phyloP scores from a whole-genome alignment of 2,113 vertebrate species.

The Bubo bubo region DNA sequence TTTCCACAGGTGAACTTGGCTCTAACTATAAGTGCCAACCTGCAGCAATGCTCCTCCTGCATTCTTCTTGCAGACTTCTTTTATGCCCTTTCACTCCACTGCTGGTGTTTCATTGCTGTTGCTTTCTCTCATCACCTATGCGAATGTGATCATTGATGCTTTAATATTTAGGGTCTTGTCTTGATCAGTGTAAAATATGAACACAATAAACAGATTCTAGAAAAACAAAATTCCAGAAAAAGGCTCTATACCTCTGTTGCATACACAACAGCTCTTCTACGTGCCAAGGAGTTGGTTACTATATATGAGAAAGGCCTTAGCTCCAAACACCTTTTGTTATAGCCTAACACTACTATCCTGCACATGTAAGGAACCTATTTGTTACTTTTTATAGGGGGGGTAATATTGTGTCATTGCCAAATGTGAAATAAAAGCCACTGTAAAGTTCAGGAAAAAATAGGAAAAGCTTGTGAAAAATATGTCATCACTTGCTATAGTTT shows the following conservation, averaged over 20 bases:
- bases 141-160: not conserved
- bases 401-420: not conserved
- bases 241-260: not conserved
- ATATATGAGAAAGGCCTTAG: not conserved
- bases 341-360: rapidly evolving
- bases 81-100: not conserved
- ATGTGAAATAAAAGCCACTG: not conserved
- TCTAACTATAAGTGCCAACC: not conserved
- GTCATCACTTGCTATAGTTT: not conserved
- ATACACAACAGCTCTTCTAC: not conserved
- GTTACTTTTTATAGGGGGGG: not conserved
- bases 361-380: rapidly evolving
- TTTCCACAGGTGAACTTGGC: not conserved
- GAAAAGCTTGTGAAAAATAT: not conserved
- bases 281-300: not conserved
- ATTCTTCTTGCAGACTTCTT: not conserved
- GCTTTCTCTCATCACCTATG: not conserved
- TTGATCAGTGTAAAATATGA: not conserved
- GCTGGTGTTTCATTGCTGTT: not conserved
- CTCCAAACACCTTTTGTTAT: not conserved
- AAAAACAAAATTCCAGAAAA: not conserved
- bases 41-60: not conserved
- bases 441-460: not conserved
- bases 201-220: not conserved
- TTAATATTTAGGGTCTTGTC: not conserved